phyloP scores from a whole-genome alignment of 2,888 invertebrate species.

The Dryobotodes eremita region DNA sequence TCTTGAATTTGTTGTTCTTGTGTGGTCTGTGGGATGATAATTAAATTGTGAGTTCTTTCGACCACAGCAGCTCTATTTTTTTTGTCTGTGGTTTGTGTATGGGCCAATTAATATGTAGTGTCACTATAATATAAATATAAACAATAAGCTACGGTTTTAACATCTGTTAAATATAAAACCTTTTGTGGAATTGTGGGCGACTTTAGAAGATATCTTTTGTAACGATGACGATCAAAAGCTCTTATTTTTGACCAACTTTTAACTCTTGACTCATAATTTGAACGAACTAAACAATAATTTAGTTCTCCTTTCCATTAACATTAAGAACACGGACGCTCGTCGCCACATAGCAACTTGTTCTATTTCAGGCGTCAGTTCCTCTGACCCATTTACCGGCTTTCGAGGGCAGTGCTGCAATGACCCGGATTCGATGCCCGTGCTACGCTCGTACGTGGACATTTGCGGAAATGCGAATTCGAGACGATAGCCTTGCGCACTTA shows the following conservation, averaged over 20 bases:
- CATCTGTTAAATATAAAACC: background rate
- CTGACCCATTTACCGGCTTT: slow-evolving; percentile 80
- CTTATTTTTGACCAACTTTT: background rate
- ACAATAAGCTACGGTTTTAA: background rate
- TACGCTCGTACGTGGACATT: slow-evolving; percentile 56
- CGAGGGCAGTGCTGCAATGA: slow-evolving; percentile 80
- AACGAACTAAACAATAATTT: background rate
- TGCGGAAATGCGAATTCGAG: slow-evolving; percentile 63
- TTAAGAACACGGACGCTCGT: slow-evolving; percentile 25
- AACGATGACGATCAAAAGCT: background rate
- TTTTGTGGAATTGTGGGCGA: no score
- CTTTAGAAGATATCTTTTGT: background rate
- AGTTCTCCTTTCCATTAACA: slow-evolving; percentile 15
- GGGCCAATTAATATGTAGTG: background rate
- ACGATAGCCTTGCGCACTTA: slow-evolving; percentile 57
- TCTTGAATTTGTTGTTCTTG: slow-evolving; percentile 31
- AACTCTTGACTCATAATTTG: background rate
- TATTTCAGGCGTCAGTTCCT: slow-evolving; percentile 70
- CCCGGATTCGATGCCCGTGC: slow-evolving; percentile 76
- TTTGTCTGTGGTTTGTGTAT: background rate
- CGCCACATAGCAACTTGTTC: slow-evolving; percentile 72
- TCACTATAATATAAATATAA: no score
- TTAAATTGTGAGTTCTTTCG: slow-evolving; percentile 11
- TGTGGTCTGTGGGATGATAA: slow-evolving; percentile 17
- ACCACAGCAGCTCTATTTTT: background rate